These are phyloP conservation scores for Stratiomys singularior DNA, from an alignment of 2,888 invertebrate genomes.

Conservation along the genomic window DNA sequence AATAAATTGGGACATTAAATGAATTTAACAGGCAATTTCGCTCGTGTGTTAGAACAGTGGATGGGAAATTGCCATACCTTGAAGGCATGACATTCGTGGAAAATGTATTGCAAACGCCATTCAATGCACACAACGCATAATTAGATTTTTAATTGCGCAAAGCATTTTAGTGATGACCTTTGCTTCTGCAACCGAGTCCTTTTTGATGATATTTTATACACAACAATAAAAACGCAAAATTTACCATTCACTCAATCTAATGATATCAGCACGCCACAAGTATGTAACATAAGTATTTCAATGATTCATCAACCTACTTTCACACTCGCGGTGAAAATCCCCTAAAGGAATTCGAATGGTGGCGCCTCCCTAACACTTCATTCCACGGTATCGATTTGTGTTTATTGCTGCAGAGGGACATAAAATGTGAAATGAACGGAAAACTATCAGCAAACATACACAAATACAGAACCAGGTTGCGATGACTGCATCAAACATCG, in stretches of 20 bases:
- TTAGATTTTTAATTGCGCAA: no score
- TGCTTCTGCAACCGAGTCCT: no score
- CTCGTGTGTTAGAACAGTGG: no score
- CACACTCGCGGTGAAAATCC: not conserved
- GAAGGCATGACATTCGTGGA: no score
- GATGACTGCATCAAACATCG: constrained; percentile 33
- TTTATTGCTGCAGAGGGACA: constrained; percentile 15
- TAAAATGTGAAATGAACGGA: constrained; percentile 18
- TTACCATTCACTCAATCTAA: constrained; percentile 13
- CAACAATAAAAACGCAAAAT: constrained; percentile 7
- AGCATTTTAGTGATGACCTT: no score
- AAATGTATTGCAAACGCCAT: no score
- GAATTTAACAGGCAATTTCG: no score
- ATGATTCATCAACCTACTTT: not conserved
- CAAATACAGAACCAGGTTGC: not conserved
- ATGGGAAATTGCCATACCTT: no score
- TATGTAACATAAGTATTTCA: not conserved
- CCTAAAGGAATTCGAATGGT: constrained; percentile 1
- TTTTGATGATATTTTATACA: not conserved
- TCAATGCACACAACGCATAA: no score
- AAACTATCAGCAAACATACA: constrained; percentile 23
- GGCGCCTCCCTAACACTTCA: constrained; percentile 15
- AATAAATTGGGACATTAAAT: no score
- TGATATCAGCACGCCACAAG: not conserved
- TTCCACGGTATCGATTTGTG: not conserved